These are phyloP conservation scores for Etheostoma nigrum DNA, from an alignment of 2,797 vertebrate species.

Conservation along the genomic window DNA sequence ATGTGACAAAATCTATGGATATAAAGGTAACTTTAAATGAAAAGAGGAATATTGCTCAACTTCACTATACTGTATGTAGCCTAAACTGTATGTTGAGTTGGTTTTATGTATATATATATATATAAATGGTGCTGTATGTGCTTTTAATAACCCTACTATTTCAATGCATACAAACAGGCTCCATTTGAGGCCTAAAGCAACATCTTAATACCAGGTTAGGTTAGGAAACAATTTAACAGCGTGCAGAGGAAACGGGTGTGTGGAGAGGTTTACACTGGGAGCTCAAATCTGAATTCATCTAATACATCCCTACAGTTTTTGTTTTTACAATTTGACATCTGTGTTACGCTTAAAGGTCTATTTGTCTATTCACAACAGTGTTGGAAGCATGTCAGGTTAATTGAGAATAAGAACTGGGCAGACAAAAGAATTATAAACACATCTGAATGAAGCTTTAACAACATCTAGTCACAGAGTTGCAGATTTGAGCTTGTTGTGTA, in stretches of 20 bases:
- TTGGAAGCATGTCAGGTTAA: not conserved
- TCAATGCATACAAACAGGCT: conserved; percentile 59
- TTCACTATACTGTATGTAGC: not conserved
- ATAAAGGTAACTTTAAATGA: not conserved
- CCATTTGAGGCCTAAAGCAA: conserved; percentile 76
- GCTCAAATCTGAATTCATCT: conserved; percentile 64
- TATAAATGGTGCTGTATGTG: conserved; percentile 21
- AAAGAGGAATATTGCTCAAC: not conserved
- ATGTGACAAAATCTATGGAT: not conserved
- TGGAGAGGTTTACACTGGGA: conserved; percentile 47
- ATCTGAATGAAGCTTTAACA: not conserved
- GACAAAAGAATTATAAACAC: not conserved
- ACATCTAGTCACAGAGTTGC: not conserved
- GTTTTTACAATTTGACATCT: not conserved
- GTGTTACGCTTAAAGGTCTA: not conserved
- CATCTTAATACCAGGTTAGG: conserved; percentile 51
- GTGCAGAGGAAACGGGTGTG: conserved; percentile 59
- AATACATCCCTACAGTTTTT: not conserved
- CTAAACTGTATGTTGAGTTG: not conserved
- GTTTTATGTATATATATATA: conserved; percentile 15
- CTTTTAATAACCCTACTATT: conserved; percentile 11
- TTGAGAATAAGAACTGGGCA: not conserved
- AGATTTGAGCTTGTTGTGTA: conserved; percentile 64
- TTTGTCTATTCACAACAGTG: not conserved
- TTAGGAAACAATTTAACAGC: conserved; percentile 46